Evolutionary conservation across 2,797 vertebrate species (phyloP), one percentile per base, ranked within the genome.

Genomic region (Liparis tanakae): DNA sequence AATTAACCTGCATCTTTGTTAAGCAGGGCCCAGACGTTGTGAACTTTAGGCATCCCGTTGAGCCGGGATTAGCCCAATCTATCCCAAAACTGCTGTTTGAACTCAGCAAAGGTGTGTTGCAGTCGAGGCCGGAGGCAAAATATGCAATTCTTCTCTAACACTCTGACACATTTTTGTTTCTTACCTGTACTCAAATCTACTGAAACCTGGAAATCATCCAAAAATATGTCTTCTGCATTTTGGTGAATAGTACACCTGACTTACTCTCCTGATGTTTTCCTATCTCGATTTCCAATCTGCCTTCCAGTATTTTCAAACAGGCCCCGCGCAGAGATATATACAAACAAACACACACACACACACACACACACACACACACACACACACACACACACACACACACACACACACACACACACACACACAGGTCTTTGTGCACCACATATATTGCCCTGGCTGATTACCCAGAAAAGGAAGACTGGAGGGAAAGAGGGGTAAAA

Each of bases 31-130:
- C 80, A 87, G 75, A 85, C 81, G 91, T 90, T 84, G 76, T 88
- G 88, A 92, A 92, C 88, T 91, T 90, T 88, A 88, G 84, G 88
- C 88, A 87, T 91, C 83, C 89, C 90, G 91, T 87, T 90, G 91
- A 93, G 90, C 87, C 74, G 61, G 80, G 90, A 93, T 93, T 92
- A 92, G 85, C 87, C 88, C 83, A 90, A 84, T 93, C 91, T 90
- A 82, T 82, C 77, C 88, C 85, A 76, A 66, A 86, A 63, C 81
- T 75, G 82, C 85, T 87, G 86, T 88, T 89, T 90, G 82, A 92
- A 89, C 84, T 81, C 74, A 82, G 85, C 79, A 85, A 78, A 87
- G 86, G 85, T 91, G 78, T 84, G 83, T 88, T 85, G 83, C 79
- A 86, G 84, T 89, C 61, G 25, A 79, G 72, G 72, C 85, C 70